phyloP scores from a whole-genome alignment of 2,113 vertebrate genomes.

The Siniperca knerii region DNA sequence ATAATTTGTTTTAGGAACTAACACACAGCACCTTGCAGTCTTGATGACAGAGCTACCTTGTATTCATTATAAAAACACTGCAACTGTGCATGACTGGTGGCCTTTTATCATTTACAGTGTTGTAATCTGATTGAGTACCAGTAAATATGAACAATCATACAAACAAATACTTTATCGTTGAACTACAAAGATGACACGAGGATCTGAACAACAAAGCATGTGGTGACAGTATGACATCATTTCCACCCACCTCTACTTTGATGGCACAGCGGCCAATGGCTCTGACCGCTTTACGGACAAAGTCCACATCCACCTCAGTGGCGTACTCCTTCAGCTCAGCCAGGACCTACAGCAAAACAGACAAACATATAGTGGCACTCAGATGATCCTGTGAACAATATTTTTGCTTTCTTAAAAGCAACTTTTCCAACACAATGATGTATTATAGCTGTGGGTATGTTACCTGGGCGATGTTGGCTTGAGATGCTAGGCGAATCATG shows the following conservation, averaged over 20 bases:
- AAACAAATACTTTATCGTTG: background rate
- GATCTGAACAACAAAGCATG: slow-evolving; percentile 5
- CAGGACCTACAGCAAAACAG: slow-evolving; percentile 87
- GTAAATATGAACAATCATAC: background rate
- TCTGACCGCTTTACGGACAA: slow-evolving; percentile 95
- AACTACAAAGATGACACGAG: background rate
- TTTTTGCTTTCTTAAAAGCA: background rate
- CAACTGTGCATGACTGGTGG: background rate
- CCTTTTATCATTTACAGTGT: background rate
- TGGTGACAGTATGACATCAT: slow-evolving; percentile 1
- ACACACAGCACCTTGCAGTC: background rate
- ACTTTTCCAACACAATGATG: background rate
- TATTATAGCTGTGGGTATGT: background rate
- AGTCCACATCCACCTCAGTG: slow-evolving; percentile 98
- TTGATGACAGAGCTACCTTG: slow-evolving; percentile 32
- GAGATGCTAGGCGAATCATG: slow-evolving; percentile 98
- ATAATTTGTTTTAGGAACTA: background rate
- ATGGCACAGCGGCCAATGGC: slow-evolving; percentile 99
- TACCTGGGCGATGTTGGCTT: slow-evolving; percentile 99
- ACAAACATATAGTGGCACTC: background rate
- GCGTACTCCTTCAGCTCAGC: slow-evolving; percentile 98
- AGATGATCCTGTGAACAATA: background rate
- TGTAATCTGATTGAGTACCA: background rate
- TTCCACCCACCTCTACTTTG: slow-evolving; percentile 94
- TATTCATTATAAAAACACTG: slow-evolving; percentile 23